These are phyloP conservation scores for Panagrolaimus sp. DNA, from an alignment of 1,140 invertebrate species.

Conservation along the genomic window DNA sequence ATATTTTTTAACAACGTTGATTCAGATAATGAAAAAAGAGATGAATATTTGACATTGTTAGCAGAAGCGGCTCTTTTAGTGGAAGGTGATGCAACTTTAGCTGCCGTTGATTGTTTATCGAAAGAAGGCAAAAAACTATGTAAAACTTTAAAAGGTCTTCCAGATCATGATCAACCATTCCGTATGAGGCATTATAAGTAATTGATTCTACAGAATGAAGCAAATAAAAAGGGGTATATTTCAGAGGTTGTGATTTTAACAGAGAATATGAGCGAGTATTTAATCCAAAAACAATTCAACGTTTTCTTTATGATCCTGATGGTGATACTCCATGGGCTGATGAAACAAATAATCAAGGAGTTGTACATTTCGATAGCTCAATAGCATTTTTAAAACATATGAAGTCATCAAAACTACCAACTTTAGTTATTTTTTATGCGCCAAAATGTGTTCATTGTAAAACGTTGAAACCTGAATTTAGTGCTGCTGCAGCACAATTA, in stretches of 20 bases:
- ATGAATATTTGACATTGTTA: no score
- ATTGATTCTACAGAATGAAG: no score
- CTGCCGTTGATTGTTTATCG: no score
- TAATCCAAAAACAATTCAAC: neutral
- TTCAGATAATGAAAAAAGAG: no score
- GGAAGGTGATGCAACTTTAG: no score
- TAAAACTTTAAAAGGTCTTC: no score
- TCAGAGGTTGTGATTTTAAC: neutral
- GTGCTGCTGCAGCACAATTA: neutral
- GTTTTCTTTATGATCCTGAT: neutral
- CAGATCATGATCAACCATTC: no score
- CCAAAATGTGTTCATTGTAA: conserved; percentile 5
- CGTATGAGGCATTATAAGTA: no score
- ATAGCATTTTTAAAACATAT: neutral
- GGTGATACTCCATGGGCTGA: neutral
- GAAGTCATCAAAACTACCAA: neutral
- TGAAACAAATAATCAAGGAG: neutral
- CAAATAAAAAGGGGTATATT: no score
- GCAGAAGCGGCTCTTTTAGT: no score
- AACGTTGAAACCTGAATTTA: neutral
- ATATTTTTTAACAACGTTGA: no score
- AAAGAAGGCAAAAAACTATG: no score
- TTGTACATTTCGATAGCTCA: neutral
- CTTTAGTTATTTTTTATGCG: conserved; percentile 3
- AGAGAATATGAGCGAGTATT: neutral